Evolutionary conservation across 1,140 invertebrate genomes (phyloP).

Genomic region (Nebria ingens): DNA sequence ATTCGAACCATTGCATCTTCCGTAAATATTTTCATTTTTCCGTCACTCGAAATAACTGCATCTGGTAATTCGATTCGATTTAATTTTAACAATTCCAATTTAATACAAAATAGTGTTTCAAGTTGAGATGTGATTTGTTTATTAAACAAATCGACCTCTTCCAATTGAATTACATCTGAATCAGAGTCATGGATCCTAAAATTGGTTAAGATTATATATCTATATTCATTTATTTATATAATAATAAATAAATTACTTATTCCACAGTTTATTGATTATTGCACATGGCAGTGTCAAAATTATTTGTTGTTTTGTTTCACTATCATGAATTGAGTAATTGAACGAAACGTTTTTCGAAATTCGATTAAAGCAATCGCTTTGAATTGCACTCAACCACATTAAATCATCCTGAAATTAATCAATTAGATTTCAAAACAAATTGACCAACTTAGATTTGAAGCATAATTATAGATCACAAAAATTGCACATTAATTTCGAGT

Average conservation of each 20-base stretch:
- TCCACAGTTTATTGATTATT: neutral
- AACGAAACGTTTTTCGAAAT: neutral
- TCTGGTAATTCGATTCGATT: neutral
- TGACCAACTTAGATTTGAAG: neutral
- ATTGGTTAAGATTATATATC: neutral
- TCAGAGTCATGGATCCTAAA: neutral
- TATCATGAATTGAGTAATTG: neutral
- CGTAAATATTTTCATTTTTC: neutral
- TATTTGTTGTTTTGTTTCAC: neutral
- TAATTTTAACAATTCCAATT: neutral
- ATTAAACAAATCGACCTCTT: neutral
- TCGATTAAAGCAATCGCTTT: neutral
- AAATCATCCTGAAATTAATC: neutral
- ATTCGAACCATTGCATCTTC: neutral
- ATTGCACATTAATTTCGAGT: too few relatives aligned
- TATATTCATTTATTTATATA: neutral
- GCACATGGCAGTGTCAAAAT: neutral
- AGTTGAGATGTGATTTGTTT: neutral
- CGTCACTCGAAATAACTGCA: neutral
- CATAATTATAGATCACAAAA: neutral
- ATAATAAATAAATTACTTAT: neutral
- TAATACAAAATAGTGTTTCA: neutral
- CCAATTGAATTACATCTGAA: neutral
- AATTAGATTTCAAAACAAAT: too few relatives aligned
- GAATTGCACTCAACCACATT: neutral